phyloP scores from a whole-genome alignment of 2,113 vertebrate genomes.

The Urocynchramus pylzowi region DNA sequence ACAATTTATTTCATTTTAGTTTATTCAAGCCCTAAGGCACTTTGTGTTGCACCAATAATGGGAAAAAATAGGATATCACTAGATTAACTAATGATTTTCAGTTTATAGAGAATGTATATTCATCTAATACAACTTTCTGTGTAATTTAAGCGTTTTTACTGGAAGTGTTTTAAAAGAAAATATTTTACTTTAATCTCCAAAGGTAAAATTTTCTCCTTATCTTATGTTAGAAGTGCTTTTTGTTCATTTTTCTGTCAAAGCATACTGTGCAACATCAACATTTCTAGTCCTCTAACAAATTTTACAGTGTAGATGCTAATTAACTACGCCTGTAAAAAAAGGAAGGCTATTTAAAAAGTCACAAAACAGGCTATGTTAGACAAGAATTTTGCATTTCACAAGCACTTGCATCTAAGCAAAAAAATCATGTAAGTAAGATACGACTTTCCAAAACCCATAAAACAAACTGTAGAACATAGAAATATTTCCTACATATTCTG shows the following conservation, averaged over 20 bases:
- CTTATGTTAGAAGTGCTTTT: background rate
- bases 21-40: background rate
- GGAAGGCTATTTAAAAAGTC: background rate
- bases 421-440: background rate
- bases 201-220: background rate
- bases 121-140: background rate
- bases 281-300: background rate
- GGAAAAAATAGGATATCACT: background rate
- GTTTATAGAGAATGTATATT: background rate
- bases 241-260: background rate
- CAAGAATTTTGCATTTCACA: constrained; percentile 45
- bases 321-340: background rate
- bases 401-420: background rate
- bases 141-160: background rate
- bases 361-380: background rate
- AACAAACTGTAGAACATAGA: background rate
- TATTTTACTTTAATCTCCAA: background rate
- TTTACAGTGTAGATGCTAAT: background rate
- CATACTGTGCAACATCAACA: background rate
- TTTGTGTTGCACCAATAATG: background rate
- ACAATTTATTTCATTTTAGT: background rate
- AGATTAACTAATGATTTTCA: background rate
- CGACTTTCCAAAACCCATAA: constrained; percentile 55
- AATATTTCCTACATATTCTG: constrained; percentile 57
- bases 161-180: background rate